Conservation (phyloP, 1,140 invertebrate species). For the Diabrotica virgifera region DNA sequence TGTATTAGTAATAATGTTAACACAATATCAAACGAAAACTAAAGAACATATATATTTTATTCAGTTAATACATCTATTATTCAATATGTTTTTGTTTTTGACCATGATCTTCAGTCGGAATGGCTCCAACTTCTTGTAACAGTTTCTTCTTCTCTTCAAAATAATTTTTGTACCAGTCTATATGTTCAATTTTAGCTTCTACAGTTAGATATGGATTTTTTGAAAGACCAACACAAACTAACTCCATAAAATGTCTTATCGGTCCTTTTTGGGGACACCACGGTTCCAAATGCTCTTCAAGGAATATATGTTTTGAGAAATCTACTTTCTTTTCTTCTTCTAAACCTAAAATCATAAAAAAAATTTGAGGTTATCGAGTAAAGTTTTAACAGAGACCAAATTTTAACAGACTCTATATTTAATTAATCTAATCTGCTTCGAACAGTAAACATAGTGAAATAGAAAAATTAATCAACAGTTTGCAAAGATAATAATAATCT, state of each 20-base stretch:
- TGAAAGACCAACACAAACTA: slow-evolving; percentile 89
- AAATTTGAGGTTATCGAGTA: slow-evolving; percentile 7
- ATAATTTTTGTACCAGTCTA: slow-evolving; percentile 90
- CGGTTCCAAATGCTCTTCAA: slow-evolving; percentile 78
- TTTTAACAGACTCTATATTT: too few species aligned
- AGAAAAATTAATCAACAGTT: too few species aligned
- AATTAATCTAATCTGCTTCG: too few species aligned
- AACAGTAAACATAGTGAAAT: too few species aligned
- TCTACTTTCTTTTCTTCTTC: slow-evolving; percentile 75
- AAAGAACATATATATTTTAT: too few species aligned
- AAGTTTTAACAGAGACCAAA: background rate
- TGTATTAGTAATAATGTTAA: too few species aligned
- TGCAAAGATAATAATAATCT: too few species aligned
- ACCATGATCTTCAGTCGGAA: slow-evolving; percentile 9
- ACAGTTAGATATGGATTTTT: slow-evolving; percentile 91
- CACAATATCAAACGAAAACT: too few species aligned
- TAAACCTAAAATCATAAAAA: slow-evolving; percentile 59
- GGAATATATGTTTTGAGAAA: slow-evolving; percentile 91
- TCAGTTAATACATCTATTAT: background rate
- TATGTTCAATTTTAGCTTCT: slow-evolving; percentile 84
- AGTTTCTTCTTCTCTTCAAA: slow-evolving; percentile 79
- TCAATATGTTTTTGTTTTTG: background rate
- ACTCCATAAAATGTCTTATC: slow-evolving; percentile 94
- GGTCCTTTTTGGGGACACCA: slow-evolving; percentile 90
- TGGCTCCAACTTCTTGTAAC: slow-evolving; percentile 61